Percentiles rank a stretch among this genome's conserved stretches.
Evolutionary conservation across 2,797 vertebrate species (phyloP).

Genomic region (Anas acuta): DNA sequence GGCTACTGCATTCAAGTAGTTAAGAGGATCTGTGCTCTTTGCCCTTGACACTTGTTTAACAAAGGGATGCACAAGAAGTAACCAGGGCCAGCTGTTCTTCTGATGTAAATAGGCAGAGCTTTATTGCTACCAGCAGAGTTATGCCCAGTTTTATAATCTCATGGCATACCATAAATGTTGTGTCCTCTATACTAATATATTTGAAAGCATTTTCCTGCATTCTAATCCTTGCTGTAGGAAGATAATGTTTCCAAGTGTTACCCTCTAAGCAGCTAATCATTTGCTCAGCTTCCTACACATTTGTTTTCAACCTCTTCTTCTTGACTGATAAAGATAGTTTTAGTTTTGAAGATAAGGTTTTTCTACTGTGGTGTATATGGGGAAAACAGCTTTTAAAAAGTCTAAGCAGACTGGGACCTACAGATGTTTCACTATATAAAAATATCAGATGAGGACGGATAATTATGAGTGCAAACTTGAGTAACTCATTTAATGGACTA

Average conservation of each 20-base stretch:
- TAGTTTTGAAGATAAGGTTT: conserved; percentile 30
- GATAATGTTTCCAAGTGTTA: neutral
- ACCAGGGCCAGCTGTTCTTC: conserved; percentile 8
- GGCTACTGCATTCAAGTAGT: neutral
- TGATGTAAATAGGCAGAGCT: neutral
- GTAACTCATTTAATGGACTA: conserved; percentile 39
- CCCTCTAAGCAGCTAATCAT: conserved; percentile 11
- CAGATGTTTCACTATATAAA: conserved; percentile 22
- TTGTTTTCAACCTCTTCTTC: neutral
- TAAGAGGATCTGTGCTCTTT: neutral
- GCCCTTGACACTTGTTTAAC: conserved; percentile 28
- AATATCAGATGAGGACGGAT: conserved; percentile 24
- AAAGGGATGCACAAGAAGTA: neutral
- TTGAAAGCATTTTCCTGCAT: conserved; percentile 25
- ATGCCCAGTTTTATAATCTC: conserved; percentile 20
- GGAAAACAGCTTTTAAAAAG: conserved; percentile 25
- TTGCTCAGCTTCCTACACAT: neutral
- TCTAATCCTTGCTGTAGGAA: neutral
- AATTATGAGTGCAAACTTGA: conserved; percentile 43
- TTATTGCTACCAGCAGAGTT: neutral
- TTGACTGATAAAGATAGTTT: neutral
- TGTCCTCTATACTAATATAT: conserved; percentile 17
- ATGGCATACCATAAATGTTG: neutral
- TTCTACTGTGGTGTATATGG: neutral
- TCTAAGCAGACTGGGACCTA: neutral